Percentiles rank a stretch among this genome's conserved stretches.
These are phyloP conservation scores for Aptenodytes forsteri DNA, from an alignment of 2,113 vertebrate genomes.

Conservation along the genomic window DNA sequence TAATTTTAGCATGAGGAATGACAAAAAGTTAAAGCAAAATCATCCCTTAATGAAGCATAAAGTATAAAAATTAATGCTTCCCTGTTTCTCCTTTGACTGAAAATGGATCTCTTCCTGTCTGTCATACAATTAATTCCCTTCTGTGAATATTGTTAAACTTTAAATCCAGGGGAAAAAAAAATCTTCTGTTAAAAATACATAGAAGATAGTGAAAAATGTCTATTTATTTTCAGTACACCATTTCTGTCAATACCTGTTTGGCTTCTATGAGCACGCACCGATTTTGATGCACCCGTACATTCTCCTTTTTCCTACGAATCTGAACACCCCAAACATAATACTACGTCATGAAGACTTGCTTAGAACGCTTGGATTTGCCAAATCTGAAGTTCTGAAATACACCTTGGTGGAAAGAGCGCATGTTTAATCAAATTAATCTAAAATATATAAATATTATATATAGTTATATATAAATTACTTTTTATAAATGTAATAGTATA, in stretches of 20 bases:
- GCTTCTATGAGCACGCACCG: accelerated
- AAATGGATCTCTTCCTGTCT: background rate
- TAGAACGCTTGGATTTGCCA: background rate
- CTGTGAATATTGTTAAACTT: background rate
- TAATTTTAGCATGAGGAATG: background rate
- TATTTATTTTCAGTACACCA: background rate
- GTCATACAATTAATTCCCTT: background rate
- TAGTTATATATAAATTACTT: background rate
- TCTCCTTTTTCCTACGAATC: background rate
- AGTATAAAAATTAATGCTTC: background rate
- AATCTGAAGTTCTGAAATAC: background rate
- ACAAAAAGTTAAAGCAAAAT: background rate
- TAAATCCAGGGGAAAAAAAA: background rate
- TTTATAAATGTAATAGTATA: background rate
- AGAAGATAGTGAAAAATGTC: background rate
- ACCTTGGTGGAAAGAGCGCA: background rate
- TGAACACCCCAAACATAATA: background rate
- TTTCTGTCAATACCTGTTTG: background rate
- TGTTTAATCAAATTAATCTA: background rate
- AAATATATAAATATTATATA: background rate
- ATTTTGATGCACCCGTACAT: background rate
- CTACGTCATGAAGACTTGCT: background rate
- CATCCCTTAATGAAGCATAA: background rate
- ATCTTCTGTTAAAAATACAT: background rate
- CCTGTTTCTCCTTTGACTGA: background rate